Percentiles rank a stretch among this genome's conserved stretches.
Evolutionary conservation across 2,888 invertebrate species (phyloP).

Genomic region (Steinernema hermaphroditum): DNA sequence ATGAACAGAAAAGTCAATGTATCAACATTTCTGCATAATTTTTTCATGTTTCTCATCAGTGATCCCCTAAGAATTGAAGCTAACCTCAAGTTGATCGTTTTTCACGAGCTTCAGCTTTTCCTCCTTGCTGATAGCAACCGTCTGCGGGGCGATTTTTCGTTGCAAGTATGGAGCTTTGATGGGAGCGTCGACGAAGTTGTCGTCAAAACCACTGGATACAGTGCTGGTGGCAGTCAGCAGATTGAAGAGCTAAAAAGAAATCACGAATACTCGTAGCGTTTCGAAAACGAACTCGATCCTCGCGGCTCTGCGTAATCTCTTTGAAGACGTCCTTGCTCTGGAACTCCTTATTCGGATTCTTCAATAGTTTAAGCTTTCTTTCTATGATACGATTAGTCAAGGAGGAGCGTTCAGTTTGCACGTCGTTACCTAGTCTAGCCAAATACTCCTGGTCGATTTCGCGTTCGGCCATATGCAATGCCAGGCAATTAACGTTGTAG

Average conservation of each 20-base stretch:
- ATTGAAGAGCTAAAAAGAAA: constrained; percentile 38
- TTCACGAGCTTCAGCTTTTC: constrained; percentile 40
- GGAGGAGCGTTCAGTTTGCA: not conserved
- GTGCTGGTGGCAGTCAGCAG: constrained; percentile 32
- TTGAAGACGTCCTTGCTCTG: constrained; percentile 9
- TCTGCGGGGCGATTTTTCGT: constrained; percentile 42
- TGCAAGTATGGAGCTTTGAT: constrained; percentile 42
- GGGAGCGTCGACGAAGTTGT: constrained; percentile 40
- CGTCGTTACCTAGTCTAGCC: not conserved
- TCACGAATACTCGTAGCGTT: no score
- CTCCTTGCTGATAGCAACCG: constrained; percentile 39
- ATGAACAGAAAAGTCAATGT: no score
- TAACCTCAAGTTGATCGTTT: constrained; percentile 40
- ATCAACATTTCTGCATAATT: no score
- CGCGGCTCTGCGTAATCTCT: not conserved
- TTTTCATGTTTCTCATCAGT: no score
- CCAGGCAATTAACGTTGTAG: not conserved
- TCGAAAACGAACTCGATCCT: not conserved
- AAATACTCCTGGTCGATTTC: constrained; percentile 33
- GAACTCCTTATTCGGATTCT: constrained; percentile 33
- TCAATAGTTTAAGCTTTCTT: constrained; percentile 35
- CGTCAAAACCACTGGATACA: constrained; percentile 31
- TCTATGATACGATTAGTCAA: constrained; percentile 16
- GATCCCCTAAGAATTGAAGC: not conserved
- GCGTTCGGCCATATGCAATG: constrained; percentile 8